Conservation (phyloP, 2,888 invertebrate genomes). For the Drosophila acutilabella region DNA sequence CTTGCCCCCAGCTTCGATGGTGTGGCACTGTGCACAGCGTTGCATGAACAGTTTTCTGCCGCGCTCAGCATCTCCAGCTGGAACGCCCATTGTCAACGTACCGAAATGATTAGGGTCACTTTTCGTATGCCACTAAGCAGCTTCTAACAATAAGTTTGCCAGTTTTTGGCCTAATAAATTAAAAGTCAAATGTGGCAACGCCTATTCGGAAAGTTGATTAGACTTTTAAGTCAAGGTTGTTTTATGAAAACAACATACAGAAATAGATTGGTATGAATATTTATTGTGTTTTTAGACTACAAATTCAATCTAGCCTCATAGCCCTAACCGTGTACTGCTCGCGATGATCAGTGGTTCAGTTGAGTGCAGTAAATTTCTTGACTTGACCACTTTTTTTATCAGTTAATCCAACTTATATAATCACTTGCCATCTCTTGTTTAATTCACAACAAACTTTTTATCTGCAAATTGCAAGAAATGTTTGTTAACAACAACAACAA, state of each 20-base stretch:
- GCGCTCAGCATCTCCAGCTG: slow-evolving; percentile 96
- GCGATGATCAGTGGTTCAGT: not conserved
- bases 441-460: slow-evolving; percentile 24
- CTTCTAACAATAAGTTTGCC: not conserved
- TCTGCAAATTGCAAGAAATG: slow-evolving; percentile 24
- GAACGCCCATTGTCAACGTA: slow-evolving; percentile 86
- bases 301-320: not conserved
- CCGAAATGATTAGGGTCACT: not conserved
- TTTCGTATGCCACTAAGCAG: not conserved
- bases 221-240: not conserved
- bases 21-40: slow-evolving; percentile 99
- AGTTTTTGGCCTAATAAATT: slow-evolving; percentile 1
- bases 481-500: slow-evolving; percentile 34
- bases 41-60: slow-evolving; percentile 99
- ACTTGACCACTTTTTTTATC: not conserved
- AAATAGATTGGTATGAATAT: too few relatives aligned
- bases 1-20: slow-evolving; percentile 96
- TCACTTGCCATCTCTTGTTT: slow-evolving; percentile 12
- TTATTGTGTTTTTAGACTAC: too few relatives aligned
- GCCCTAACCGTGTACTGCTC: not conserved
- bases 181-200: slow-evolving; percentile 1
- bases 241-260: not conserved
- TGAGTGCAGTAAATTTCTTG: not conserved
- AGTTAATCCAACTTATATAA: slow-evolving; percentile 18
- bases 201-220: slow-evolving; percentile 4